Evolutionary conservation across 2,888 invertebrate species (phyloP).

Genomic region (Dasypolia templi): DNA sequence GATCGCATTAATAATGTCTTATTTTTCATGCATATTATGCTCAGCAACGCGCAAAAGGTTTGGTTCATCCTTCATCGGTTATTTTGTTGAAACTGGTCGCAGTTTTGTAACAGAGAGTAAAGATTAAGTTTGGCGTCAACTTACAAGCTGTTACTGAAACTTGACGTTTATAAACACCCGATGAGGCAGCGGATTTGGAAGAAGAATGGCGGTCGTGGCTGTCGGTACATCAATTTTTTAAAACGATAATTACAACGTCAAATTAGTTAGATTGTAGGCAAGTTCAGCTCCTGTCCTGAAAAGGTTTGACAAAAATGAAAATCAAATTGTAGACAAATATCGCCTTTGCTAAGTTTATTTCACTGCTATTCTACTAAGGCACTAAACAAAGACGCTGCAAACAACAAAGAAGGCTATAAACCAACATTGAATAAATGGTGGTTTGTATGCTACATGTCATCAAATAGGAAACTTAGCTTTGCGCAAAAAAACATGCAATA

Average conservation of each 20-base stretch:
- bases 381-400: no score
- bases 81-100: neutral
- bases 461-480: slow-evolving; percentile 14
- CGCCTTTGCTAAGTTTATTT: no score
- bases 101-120: slow-evolving; percentile 22
- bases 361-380: neutral
- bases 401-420: neutral
- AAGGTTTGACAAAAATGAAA: no score
- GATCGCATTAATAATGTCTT: neutral
- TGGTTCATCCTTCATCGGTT: neutral
- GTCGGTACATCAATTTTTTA: neutral
- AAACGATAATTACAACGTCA: no score
- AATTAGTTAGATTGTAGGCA: no score
- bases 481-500: slow-evolving; percentile 49
- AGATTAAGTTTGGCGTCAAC: slow-evolving; percentile 7
- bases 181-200: slow-evolving; percentile 28
- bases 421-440: no score
- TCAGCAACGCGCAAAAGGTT: neutral
- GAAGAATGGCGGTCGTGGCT: neutral
- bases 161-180: slow-evolving; percentile 3
- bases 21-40: neutral
- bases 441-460: no score
- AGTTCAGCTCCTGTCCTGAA: no score
- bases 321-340: no score
- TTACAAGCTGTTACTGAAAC: slow-evolving; percentile 16